A percentile compares a stretch with the other conserved stretches of the same genome.
phyloP scores from a whole-genome alignment of 2,888 invertebrate genomes.

The Liodrosophila aerea region DNA sequence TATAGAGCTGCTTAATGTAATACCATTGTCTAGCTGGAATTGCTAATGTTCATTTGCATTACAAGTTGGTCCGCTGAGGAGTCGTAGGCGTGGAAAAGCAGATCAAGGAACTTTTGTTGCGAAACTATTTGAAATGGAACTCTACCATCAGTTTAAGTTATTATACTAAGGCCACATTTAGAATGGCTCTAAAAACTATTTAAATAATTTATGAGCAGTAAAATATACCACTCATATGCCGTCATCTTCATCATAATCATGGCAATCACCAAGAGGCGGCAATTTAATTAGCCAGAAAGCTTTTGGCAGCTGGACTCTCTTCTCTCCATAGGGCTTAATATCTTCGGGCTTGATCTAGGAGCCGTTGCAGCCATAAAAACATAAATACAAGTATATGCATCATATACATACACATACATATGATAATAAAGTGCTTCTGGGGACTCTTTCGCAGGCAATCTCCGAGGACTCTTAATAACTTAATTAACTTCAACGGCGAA shows the following conservation, averaged over 20 bases:
- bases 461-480: conserved; percentile 66
- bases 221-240: background rate
- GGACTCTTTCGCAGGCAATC: conserved; percentile 27
- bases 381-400: conserved; percentile 17
- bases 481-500: conserved; percentile 58
- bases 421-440: conserved; percentile 38
- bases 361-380: conserved; percentile 50
- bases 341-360: conserved; percentile 66
- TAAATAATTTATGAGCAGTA: background rate
- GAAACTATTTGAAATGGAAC: background rate
- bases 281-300: conserved; percentile 68
- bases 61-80: conserved; percentile 39
- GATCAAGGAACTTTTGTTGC: conserved; percentile 2
- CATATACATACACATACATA: too few relatives aligned
- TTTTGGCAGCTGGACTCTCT: conserved; percentile 21
- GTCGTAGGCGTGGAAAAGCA: conserved; percentile 45
- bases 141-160: too few relatives aligned
- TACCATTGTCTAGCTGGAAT: conserved; percentile 62
- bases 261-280: conserved; percentile 17
- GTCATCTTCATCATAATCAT: background rate
- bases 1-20: conserved; percentile 49
- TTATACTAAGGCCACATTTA: too few relatives aligned
- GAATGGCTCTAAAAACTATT: background rate
- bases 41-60: conserved; percentile 70
- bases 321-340: conserved; percentile 36